Base-by-base conservation (phyloP, 92 coral and sea anemone species). In the Bergia puertoricense region DNA sequence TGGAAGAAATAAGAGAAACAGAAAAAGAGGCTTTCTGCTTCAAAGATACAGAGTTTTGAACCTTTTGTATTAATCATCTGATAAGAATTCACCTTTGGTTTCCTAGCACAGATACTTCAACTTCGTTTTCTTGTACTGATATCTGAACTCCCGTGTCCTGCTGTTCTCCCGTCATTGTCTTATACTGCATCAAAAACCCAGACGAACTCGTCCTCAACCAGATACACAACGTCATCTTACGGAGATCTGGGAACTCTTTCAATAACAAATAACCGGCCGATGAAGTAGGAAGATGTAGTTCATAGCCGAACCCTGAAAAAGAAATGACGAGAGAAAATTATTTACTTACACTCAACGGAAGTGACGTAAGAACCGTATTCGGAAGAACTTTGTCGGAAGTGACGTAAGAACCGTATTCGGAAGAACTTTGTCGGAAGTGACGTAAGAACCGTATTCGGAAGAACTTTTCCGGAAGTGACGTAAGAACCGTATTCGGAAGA, bases 141-240 rank as follows among this genome's bases (percentile, higher is more conserved):
- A 84, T 84, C 40, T 72, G 15, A 71, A 71, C 13, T 84, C 43
- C 87, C 5, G 45, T 71, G 22, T 69, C 14, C 14, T 46, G 87
- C 16, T 13, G 3, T 72, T 71, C 87, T 1, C 45, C 45, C 36
- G 43, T 48, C 2, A 20, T 46, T 14, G 87, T 16, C 2, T 42
- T 5, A 22, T 84, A 68, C 23, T 46, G 13, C 11, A 84, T 9
- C 36, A 44, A 71, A 23, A 84, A 84, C 16, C 87, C 87, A 48
- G 87, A 36, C 23, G 36, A 44, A 20, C 46, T 50, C 23, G 87
- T 74, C 14, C 42, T 79, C 20, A 84, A 38, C 87, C 87, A 84
- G 67, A 84, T 22, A 30, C 87, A 84, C 62, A 84, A 46, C 20
- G 87, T 84, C 87, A 84, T 84, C 43, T 72, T 41, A 8, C 6